Percentiles rank a stretch among this genome's conserved stretches.
Conservation (phyloP, 2,113 vertebrate species). For the Dasyprocta punctata region DNA sequence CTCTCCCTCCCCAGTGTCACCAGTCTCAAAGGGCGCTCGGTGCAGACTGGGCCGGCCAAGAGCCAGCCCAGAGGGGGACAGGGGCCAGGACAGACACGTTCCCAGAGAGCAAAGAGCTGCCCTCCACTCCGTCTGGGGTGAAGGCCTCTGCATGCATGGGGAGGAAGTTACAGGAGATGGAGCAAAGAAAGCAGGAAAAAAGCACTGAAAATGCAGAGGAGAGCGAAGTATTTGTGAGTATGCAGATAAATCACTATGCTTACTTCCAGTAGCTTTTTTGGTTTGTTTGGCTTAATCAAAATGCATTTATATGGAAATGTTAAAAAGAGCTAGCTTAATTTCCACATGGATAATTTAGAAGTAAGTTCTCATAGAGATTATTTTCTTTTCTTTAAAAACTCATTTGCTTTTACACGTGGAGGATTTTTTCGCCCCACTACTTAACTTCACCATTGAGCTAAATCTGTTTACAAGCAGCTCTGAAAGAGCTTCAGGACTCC, state of each 20-base stretch:
- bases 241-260: constrained; percentile 60
- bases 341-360: constrained; percentile 73
- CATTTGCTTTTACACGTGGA: constrained; percentile 79
- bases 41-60: constrained; percentile 61
- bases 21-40: constrained; percentile 53
- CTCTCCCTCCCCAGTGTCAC: constrained; percentile 38
- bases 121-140: background rate
- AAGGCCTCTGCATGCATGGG: constrained; percentile 62
- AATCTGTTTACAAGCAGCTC: constrained; percentile 84
- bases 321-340: constrained; percentile 71
- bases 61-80: constrained; percentile 36
- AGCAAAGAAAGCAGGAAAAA: constrained; percentile 60
- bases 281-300: constrained; percentile 66
- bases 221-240: constrained; percentile 69
- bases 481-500: constrained; percentile 83
- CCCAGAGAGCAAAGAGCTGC: background rate
- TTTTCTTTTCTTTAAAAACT: constrained; percentile 80
- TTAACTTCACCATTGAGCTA: constrained; percentile 82
- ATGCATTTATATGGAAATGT: constrained; percentile 71
- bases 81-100: constrained; percentile 40
- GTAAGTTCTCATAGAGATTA: constrained; percentile 77
- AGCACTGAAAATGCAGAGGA: constrained; percentile 65
- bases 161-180: constrained; percentile 43
- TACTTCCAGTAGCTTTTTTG: constrained; percentile 45
- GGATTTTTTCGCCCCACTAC: constrained; percentile 66